Percentiles rank a stretch among this genome's conserved stretches.
phyloP scores from a whole-genome alignment of 2,888 invertebrate genomes.

The Drosophila nr. fundita region DNA sequence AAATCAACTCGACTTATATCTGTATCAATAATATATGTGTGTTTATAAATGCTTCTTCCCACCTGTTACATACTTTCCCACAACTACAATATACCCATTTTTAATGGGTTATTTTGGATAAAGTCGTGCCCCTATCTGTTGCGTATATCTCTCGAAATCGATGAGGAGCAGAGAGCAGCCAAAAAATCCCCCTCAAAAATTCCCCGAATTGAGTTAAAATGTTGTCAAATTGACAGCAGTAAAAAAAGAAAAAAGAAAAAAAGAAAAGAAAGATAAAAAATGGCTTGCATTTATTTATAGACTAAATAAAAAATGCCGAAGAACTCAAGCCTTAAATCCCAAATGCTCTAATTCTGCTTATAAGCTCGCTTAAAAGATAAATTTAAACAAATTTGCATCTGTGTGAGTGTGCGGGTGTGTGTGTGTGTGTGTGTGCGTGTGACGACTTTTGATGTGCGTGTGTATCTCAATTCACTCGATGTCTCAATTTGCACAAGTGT shows the following conservation, averaged over 20 bases:
- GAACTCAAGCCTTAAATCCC: slow-evolving; percentile 44
- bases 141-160: not conserved
- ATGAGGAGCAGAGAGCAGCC: not conserved
- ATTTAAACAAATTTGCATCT: slow-evolving; percentile 52
- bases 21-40: not conserved
- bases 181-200: slow-evolving; percentile 8
- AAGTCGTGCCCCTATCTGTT: not conserved
- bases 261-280: not conserved
- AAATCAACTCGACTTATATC: not conserved
- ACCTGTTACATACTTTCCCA: not conserved
- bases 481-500: slow-evolving; percentile 65
- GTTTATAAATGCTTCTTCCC: not conserved
- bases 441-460: slow-evolving; percentile 40
- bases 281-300: slow-evolving; percentile 54
- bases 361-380: slow-evolving; percentile 59
- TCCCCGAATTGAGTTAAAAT: slow-evolving; percentile 16
- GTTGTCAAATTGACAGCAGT: slow-evolving; percentile 41
- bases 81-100: not conserved
- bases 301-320: slow-evolving; percentile 42
- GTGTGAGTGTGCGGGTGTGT: slow-evolving; percentile 6
- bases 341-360: slow-evolving; percentile 62
- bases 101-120: not conserved
- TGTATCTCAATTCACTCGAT: slow-evolving; percentile 67
- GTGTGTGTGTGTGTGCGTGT: slow-evolving; percentile 15
- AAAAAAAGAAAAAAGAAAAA: not conserved